phyloP scores from a whole-genome alignment of 1,140 invertebrate species.

The Heliconius congener region DNA sequence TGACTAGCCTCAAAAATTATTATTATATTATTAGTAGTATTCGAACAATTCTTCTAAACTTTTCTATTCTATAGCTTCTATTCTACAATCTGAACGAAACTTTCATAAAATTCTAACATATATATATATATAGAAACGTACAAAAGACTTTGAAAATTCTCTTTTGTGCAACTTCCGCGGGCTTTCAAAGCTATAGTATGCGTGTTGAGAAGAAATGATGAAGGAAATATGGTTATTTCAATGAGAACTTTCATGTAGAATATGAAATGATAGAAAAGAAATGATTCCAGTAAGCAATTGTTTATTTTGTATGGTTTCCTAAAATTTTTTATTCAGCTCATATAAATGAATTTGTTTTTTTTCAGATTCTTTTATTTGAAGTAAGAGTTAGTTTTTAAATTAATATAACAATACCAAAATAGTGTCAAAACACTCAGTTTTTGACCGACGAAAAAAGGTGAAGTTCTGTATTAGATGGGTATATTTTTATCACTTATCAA shows the following conservation, averaged over 20 bases:
- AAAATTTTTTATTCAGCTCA: too few species aligned
- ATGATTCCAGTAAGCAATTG: not conserved
- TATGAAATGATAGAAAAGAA: not conserved
- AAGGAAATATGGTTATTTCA: slow-evolving; percentile 1
- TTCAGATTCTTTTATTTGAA: too few species aligned
- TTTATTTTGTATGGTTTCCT: not conserved
- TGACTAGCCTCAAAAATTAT: too few species aligned
- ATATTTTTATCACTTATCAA: too few species aligned
- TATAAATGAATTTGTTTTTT: too few species aligned
- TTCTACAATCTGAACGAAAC: not conserved
- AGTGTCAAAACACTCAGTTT: too few species aligned
- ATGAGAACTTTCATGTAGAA: slow-evolving; percentile 1
- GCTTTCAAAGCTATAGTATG: slow-evolving; percentile 1
- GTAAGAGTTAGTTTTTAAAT: too few species aligned
- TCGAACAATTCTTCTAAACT: not conserved
- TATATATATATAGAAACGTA: not conserved
- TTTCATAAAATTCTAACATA: not conserved
- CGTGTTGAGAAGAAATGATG: not conserved
- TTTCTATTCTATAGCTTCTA: not conserved
- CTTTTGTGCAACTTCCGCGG: not conserved
- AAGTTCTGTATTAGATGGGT: too few species aligned
- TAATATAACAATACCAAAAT: too few species aligned
- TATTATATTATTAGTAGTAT: too few species aligned
- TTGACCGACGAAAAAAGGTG: too few species aligned
- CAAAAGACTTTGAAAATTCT: slow-evolving; percentile 5